phyloP scores from a whole-genome alignment of 2,888 invertebrate species.

The Gibbula magus region DNA sequence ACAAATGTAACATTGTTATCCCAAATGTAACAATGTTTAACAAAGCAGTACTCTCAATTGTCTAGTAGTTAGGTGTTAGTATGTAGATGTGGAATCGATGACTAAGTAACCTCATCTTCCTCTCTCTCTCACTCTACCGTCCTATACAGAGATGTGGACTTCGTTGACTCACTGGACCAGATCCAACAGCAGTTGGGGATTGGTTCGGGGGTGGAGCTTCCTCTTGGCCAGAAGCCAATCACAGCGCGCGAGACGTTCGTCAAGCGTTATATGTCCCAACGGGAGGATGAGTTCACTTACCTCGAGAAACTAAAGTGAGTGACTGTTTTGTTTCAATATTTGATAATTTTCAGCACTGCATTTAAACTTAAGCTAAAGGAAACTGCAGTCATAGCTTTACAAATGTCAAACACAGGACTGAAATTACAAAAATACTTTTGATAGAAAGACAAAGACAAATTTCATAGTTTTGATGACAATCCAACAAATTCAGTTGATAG shows the following conservation, averaged over 20 bases:
- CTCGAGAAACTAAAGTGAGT: constrained; percentile 76
- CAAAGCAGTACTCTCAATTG: too few relatives aligned
- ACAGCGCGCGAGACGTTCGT: constrained; percentile 86
- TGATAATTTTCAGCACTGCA: background rate
- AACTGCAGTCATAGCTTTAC: background rate
- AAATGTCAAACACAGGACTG: background rate
- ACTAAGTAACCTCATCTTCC: too few relatives aligned
- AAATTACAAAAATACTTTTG: too few relatives aligned
- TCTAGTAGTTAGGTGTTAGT: too few relatives aligned
- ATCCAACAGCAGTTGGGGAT: constrained; percentile 52
- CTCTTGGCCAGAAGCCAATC: constrained; percentile 64
- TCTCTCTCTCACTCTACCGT: too few relatives aligned
- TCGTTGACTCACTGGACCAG: constrained; percentile 51
- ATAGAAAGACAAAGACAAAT: too few relatives aligned
- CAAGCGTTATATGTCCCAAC: constrained; percentile 85
- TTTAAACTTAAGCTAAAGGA: background rate
- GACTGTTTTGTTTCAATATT: background rate
- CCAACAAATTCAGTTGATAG: too few relatives aligned
- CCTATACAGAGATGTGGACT: constrained; percentile 34
- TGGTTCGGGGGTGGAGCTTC: constrained; percentile 49
- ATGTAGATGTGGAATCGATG: too few relatives aligned
- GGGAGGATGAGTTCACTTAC: constrained; percentile 86
- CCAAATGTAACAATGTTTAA: too few relatives aligned
- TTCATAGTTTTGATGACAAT: too few relatives aligned
- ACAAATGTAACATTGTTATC: too few relatives aligned